Conservation (phyloP, 2,888 invertebrate species). For the Ditula angustiorana region DNA sequence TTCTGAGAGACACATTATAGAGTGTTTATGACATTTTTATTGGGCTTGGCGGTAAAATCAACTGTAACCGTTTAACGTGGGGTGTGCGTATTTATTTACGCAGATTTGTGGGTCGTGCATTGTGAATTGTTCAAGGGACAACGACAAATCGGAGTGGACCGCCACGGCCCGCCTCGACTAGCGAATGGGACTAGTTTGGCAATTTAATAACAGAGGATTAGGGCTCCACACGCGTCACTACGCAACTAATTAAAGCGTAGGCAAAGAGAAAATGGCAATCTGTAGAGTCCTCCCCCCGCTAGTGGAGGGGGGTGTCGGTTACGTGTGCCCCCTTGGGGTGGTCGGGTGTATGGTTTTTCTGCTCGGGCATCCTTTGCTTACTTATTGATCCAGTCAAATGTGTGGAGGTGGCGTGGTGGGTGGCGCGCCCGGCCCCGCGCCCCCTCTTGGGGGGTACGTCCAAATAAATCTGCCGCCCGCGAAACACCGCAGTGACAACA, state of each 20-base stretch:
- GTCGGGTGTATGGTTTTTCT: constrained; percentile 86
- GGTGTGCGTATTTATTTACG: constrained; percentile 25
- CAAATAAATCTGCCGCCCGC: constrained; percentile 86
- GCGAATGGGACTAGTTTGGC: constrained; percentile 49
- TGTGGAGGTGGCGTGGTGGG: constrained; percentile 85
- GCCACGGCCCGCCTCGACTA: constrained; percentile 8
- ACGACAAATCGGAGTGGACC: constrained; percentile 12
- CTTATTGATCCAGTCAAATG: constrained; percentile 87
- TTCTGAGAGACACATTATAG: constrained; percentile 34
- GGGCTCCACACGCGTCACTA: constrained; percentile 83
- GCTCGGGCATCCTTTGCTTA: constrained; percentile 87
- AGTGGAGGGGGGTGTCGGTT: constrained; percentile 85
- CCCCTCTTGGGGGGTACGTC: constrained; percentile 81
- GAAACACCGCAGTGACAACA: constrained; percentile 86
- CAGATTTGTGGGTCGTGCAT: constrained; percentile 15
- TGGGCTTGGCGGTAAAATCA: constrained; percentile 24
- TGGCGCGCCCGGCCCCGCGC: constrained; percentile 76
- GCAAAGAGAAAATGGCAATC: constrained; percentile 86
- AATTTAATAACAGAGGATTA: constrained; percentile 80
- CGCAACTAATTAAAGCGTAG: constrained; percentile 86
- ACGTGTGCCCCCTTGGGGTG: constrained; percentile 85
- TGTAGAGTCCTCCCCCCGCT: constrained; percentile 84
- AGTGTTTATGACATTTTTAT: constrained; percentile 45
- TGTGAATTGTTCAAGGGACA: constrained; percentile 22
- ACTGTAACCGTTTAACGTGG: constrained; percentile 29